Base-by-base conservation (phyloP, 2,888 invertebrate species). In the Danaus chrysippus region DNA sequence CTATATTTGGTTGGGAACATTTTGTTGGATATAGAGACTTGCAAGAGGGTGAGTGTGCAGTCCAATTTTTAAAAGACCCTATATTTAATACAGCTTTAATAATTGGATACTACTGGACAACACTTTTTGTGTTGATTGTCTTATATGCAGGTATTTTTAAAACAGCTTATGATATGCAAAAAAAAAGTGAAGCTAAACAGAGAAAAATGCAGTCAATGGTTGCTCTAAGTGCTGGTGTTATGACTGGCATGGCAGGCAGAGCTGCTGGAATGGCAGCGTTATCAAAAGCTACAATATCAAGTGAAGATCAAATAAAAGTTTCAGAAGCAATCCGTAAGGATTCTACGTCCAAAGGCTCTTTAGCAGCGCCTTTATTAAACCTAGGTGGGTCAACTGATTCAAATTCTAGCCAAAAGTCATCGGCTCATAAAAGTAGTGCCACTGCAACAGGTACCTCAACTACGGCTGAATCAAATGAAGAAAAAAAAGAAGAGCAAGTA, bases 1-100 rank as follows among this genome's bases (percentile, higher is more conserved):
- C 98, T 68, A 99, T 99, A 71, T 98, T 99, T 79, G 99, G 99
- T 53, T 99, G 99, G 98, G 99, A 99, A 80, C 98, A 98, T 83
- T 99, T 99, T 78, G 96, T 98, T 54, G 99, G 99, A 17, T 96
- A 95, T 77, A 92, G 98, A 65, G 97, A 98, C 73, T 92, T 98
- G 59, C 90, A 94, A 72, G 96, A 96, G 12, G 96, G 96, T 1
- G 95, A 97, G 84, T 99, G 99, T 81, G 96, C 97, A 62, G 99
- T 99, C 13, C 99, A 99, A 86, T 99, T 99, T 87, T 93, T 99
- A 66, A 98, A 98, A 83, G 98, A 99, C 84, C 98, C 99, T 0
- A 94, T 98, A 59, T 99, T 99, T 84, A 99, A 99, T 83, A 98
- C 99, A 70, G 96, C 98, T 58, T 93, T 99, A 63, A 99, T 99